Conservation (phyloP, 37 sponge, comb jelly and placozoan genomes). For the Chondrilla cf. caribensis region DNA sequence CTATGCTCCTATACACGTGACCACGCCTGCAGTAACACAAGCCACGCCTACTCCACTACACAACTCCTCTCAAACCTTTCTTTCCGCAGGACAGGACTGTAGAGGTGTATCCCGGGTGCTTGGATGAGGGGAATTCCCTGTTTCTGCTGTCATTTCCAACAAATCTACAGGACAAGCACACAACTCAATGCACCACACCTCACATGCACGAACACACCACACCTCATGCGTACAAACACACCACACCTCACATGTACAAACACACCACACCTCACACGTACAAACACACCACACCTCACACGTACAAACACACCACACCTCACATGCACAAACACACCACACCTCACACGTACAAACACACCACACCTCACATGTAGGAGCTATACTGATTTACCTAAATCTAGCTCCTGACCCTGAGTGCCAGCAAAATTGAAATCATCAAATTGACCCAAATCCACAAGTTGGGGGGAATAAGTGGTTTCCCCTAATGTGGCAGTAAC, state of each 20-base stretch:
- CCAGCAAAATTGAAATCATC: not conserved
- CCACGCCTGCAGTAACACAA: not conserved
- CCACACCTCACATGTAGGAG: too few relatives aligned
- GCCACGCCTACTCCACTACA: not conserved
- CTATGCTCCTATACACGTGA: not conserved
- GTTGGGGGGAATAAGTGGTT: not conserved
- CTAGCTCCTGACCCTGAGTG: not conserved
- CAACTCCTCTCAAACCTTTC: not conserved
- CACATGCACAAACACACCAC: too few relatives aligned
- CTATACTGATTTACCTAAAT: too few relatives aligned
- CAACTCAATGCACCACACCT: not conserved
- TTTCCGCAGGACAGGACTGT: not conserved
- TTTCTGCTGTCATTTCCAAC: constrained; percentile 7
- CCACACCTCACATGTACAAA: too few relatives aligned
- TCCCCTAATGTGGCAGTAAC: not conserved
- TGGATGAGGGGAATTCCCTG: not conserved
- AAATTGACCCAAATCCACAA: not conserved
- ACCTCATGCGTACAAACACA: too few relatives aligned
- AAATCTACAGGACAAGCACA: not conserved
- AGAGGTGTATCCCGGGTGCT: not conserved
- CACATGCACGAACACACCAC: too few relatives aligned
- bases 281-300: too few relatives aligned
- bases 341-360: too few relatives aligned
- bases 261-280: too few relatives aligned
- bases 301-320: too few relatives aligned